A percentile compares a stretch with the other conserved stretches of the same genome.
These are phyloP conservation scores for Gastrophysa polygoni DNA, from an alignment of 2,888 invertebrate species.

Conservation along the genomic window DNA sequence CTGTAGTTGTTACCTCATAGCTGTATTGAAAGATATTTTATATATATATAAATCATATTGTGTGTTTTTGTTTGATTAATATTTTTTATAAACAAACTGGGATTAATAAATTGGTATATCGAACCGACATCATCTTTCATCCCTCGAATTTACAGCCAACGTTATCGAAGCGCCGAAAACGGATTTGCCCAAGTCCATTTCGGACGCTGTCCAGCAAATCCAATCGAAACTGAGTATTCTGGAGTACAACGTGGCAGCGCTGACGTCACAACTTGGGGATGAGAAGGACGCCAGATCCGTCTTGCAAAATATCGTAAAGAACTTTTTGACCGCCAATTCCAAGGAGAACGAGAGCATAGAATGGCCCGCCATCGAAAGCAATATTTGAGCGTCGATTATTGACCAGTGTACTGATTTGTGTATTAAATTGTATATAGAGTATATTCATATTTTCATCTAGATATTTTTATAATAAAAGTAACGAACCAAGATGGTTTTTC, in stretches of 20 bases:
- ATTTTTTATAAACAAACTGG: constrained; percentile 10
- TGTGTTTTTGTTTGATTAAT: background rate
- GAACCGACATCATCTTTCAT: background rate
- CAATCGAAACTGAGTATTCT: constrained; percentile 51
- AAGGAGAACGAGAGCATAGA: constrained; percentile 54
- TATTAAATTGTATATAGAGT: constrained; percentile 9
- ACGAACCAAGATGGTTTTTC: too few species aligned
- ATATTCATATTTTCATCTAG: background rate
- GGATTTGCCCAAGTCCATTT: constrained; percentile 43
- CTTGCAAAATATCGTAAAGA: constrained; percentile 46
- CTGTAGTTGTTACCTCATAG: background rate
- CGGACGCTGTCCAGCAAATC: constrained; percentile 44
- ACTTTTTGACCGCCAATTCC: constrained; percentile 45
- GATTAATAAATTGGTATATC: constrained; percentile 9
- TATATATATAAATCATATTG: background rate
- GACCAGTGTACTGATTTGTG: constrained; percentile 2
- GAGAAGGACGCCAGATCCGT: constrained; percentile 54
- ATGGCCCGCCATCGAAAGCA: constrained; percentile 52
- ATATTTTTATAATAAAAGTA: background rate
- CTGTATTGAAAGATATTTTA: background rate
- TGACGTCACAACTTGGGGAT: constrained; percentile 53
- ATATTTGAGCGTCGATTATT: constrained; percentile 42
- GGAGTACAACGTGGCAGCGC: constrained; percentile 52
- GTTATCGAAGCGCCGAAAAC: constrained; percentile 45
- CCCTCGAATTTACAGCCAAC: constrained; percentile 42